phyloP scores from a whole-genome alignment of 2,797 vertebrate species.

The Euphonia xanthogaster region DNA sequence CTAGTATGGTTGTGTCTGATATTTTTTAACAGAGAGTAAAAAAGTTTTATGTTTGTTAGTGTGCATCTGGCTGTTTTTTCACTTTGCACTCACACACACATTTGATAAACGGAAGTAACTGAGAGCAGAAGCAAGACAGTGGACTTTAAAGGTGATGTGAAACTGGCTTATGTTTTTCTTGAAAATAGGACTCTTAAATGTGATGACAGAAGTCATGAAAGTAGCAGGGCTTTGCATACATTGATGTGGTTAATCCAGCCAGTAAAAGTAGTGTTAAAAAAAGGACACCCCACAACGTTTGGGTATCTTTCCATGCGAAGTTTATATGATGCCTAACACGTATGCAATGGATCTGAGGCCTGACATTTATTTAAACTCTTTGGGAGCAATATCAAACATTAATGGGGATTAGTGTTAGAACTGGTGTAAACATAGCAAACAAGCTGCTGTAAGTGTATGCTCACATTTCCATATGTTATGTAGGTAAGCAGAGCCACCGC shows the following conservation, averaged over 20 bases:
- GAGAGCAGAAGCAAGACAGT: background rate
- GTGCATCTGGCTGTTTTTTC: background rate
- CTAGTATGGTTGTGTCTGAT: background rate
- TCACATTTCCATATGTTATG: constrained; percentile 79
- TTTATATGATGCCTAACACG: constrained; percentile 13
- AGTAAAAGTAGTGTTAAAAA: constrained; percentile 17
- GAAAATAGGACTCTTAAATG: background rate
- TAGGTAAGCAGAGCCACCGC: constrained; percentile 71
- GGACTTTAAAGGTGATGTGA: background rate
- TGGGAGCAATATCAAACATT: constrained; percentile 80
- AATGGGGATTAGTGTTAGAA: constrained; percentile 81
- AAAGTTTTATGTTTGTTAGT: background rate
- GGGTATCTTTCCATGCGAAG: background rate
- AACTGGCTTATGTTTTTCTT: background rate
- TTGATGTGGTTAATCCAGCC: constrained; percentile 26
- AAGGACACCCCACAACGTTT: background rate
- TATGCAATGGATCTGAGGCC: constrained; percentile 68
- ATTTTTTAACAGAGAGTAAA: background rate
- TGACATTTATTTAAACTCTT: constrained; percentile 75
- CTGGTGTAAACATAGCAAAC: constrained; percentile 79
- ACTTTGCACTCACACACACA: background rate
- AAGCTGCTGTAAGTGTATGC: constrained; percentile 67
- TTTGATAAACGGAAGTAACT: background rate
- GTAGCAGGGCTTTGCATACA: background rate
- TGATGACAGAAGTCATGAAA: constrained; percentile 8